These are phyloP conservation scores for Pipistrellus pygmaeus DNA, from an alignment of 2,797 vertebrate genomes.

Conservation along the genomic window DNA sequence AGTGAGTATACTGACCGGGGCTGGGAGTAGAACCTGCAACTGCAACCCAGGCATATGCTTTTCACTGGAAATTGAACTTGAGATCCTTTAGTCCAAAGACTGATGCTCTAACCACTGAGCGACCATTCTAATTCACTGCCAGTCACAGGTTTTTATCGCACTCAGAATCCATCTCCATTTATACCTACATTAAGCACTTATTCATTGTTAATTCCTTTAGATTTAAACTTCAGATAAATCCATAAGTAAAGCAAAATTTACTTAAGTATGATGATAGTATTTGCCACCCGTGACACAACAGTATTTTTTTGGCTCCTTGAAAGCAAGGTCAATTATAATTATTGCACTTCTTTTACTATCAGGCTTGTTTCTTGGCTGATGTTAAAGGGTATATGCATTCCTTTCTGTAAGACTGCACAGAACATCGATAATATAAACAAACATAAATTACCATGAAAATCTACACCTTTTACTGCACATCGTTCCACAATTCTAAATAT, in stretches of 20 bases:
- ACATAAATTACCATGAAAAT: conserved; percentile 32
- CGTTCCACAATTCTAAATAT: conserved; percentile 12
- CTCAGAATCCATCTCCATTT: background rate
- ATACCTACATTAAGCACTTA: background rate
- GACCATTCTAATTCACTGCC: too few species aligned
- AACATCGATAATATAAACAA: conserved; percentile 42
- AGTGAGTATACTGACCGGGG: too few species aligned
- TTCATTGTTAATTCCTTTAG: background rate
- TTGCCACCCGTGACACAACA: background rate
- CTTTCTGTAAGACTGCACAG: background rate
- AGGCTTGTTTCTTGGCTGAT: background rate
- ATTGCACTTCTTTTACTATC: background rate
- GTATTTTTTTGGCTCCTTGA: background rate
- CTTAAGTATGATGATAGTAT: background rate
- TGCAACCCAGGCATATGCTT: too few species aligned
- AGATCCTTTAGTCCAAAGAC: too few species aligned
- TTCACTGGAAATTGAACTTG: too few species aligned
- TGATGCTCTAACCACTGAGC: too few species aligned
- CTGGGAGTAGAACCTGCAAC: too few species aligned
- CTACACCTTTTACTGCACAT: background rate
- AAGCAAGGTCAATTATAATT: conserved; percentile 49
- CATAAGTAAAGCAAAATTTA: background rate
- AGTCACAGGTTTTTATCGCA: background rate
- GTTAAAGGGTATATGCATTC: background rate
- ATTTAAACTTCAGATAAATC: background rate